A percentile compares a stretch with the other conserved stretches of the same genome.
These are phyloP conservation scores for Notoglanidium macrostoma DNA, from an alignment of 2,797 vertebrate species.

Conservation along the genomic window DNA sequence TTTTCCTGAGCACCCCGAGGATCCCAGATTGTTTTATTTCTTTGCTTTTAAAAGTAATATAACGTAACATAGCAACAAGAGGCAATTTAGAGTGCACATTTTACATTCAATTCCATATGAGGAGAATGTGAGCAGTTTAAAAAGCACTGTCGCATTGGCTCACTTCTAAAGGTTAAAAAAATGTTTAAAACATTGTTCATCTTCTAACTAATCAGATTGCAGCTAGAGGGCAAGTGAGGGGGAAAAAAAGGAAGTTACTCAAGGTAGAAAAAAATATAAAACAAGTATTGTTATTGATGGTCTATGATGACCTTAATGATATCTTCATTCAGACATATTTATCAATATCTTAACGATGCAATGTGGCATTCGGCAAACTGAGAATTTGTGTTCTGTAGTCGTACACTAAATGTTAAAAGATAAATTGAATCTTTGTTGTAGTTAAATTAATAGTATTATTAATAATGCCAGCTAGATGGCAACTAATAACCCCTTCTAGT, in stretches of 20 bases:
- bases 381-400: neutral
- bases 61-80: neutral
- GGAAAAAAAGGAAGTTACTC: neutral
- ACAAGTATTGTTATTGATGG: neutral
- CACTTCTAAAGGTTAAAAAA: neutral
- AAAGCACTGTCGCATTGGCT: neutral
- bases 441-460: neutral
- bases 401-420: neutral
- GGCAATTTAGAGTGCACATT: neutral
- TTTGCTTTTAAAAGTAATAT: neutral
- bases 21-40: neutral
- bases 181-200: neutral
- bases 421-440: neutral
- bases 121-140: neutral
- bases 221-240: neutral
- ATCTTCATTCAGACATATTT: neutral
- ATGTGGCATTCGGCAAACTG: neutral
- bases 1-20: neutral
- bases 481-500: neutral
- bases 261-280: neutral
- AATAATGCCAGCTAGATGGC: neutral
- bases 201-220: neutral
- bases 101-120: neutral
- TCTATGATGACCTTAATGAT: neutral
- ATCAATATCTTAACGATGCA: neutral